phyloP scores from a whole-genome alignment of 2,888 invertebrate species.

The Gryllus longicercus region DNA sequence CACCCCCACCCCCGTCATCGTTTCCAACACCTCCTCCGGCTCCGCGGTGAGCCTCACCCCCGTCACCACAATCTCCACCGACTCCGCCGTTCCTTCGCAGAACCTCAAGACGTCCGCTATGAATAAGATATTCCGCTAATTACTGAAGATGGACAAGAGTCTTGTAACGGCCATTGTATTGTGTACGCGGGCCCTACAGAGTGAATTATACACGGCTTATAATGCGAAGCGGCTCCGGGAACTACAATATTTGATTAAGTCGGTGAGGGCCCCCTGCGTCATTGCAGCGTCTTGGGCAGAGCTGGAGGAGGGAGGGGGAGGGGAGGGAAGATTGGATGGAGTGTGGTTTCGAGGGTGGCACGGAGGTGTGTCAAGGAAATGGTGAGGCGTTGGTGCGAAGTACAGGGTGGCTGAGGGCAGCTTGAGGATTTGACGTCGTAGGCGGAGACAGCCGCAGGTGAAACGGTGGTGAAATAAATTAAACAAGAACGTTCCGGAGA shows the following conservation, averaged over 20 bases:
- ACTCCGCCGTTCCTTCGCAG: not conserved
- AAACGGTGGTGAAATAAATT: too few relatives aligned
- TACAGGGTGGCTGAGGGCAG: too few relatives aligned
- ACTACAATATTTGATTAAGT: slow-evolving; percentile 17
- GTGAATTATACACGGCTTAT: not conserved
- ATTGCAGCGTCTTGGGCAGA: too few relatives aligned
- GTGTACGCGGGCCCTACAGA: slow-evolving; percentile 6
- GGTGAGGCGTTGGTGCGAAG: too few relatives aligned
- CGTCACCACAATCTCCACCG: not conserved
- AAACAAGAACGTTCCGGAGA: too few relatives aligned
- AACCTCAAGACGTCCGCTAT: not conserved
- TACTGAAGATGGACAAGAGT: slow-evolving; percentile 17
- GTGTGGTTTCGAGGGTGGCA: too few relatives aligned
- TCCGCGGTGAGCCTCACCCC: not conserved
- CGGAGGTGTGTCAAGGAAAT: too few relatives aligned
- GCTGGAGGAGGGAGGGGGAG: too few relatives aligned
- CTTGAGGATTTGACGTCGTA: too few relatives aligned
- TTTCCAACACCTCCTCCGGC: not conserved
- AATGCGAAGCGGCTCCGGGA: not conserved
- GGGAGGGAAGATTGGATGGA: too few relatives aligned
- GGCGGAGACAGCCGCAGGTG: too few relatives aligned
- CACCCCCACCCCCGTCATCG: not conserved
- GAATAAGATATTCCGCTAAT: slow-evolving; percentile 17
- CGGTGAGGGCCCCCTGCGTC: not conserved
- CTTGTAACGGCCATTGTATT: slow-evolving; percentile 5